These are phyloP conservation scores for Phalacrocorax pelagicus DNA, from an alignment of 2,113 vertebrate species.

Conservation along the genomic window DNA sequence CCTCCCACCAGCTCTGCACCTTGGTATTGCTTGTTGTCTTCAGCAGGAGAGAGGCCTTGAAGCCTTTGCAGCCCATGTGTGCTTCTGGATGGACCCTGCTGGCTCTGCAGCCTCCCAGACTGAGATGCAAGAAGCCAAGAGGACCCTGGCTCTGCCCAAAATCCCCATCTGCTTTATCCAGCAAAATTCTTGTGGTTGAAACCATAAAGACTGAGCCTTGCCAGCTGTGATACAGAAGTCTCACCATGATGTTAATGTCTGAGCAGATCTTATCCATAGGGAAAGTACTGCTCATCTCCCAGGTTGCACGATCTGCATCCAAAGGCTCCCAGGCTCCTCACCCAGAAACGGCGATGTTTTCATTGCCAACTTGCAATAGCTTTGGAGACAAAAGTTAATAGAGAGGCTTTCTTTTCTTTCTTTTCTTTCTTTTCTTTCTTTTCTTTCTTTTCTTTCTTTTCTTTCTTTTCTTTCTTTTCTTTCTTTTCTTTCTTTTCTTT, in stretches of 20 bases:
- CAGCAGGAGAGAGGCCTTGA: neutral
- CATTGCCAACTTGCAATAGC: neutral
- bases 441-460: neutral
- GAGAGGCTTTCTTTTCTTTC: neutral
- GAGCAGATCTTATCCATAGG: neutral
- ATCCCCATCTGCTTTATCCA: neutral
- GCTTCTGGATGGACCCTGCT: neutral
- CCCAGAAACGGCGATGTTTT: neutral
- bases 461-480: neutral
- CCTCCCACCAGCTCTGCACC: neutral
- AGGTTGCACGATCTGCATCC: neutral
- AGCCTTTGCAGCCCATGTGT: neutral
- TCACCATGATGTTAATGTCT: neutral
- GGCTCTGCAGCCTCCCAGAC: neutral
- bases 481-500: neutral
- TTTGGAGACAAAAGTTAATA: neutral
- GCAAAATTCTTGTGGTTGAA: neutral
- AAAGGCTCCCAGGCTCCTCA: neutral
- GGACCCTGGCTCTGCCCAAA: neutral
- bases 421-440: neutral
- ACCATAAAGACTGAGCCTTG: neutral
- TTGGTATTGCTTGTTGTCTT: neutral
- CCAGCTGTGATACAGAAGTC: neutral
- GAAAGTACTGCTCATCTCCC: neutral
- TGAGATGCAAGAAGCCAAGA: neutral